phyloP scores from a whole-genome alignment of 2,888 invertebrate genomes.

The Lymantria dispar region DNA sequence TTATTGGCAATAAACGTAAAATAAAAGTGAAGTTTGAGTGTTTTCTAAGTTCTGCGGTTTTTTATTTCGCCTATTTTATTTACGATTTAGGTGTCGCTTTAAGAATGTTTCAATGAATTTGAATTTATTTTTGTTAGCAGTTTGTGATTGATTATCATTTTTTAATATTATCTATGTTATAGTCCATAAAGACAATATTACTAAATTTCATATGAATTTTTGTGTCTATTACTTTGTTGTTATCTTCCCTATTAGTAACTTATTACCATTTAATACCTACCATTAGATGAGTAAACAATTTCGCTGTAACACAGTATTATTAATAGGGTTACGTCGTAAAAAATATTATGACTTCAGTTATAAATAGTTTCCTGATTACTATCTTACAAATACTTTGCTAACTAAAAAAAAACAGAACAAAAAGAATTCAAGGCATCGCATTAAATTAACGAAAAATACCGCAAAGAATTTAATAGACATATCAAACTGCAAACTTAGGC shows the following conservation, averaged over 20 bases:
- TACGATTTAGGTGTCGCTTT: constrained; percentile 31
- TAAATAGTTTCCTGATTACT: constrained; percentile 25
- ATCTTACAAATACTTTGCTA: constrained; percentile 39
- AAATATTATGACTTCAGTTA: constrained; percentile 2
- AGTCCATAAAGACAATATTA: not conserved
- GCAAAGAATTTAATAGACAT: constrained; percentile 63
- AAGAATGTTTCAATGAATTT: constrained; percentile 23
- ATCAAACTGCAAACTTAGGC: constrained; percentile 53
- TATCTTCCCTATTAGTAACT: not conserved
- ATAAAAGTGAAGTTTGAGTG: constrained; percentile 70
- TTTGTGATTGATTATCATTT: not conserved
- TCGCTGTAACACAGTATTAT: not conserved
- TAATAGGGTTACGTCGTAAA: not conserved
- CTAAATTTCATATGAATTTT: not conserved
- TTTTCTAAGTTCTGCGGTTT: constrained; percentile 62
- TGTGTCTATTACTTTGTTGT: not conserved
- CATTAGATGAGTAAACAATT: not conserved
- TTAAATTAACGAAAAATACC: constrained; percentile 26
- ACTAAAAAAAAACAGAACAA: constrained; percentile 40
- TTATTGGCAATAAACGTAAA: constrained; percentile 70
- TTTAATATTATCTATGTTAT: not conserved
- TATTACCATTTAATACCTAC: not conserved
- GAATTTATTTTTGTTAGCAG: not conserved
- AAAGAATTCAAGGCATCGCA: constrained; percentile 27
- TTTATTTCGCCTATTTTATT: constrained; percentile 42